These are phyloP conservation scores for Thyatira batis DNA, from an alignment of 2,888 invertebrate species.

Conservation along the genomic window DNA sequence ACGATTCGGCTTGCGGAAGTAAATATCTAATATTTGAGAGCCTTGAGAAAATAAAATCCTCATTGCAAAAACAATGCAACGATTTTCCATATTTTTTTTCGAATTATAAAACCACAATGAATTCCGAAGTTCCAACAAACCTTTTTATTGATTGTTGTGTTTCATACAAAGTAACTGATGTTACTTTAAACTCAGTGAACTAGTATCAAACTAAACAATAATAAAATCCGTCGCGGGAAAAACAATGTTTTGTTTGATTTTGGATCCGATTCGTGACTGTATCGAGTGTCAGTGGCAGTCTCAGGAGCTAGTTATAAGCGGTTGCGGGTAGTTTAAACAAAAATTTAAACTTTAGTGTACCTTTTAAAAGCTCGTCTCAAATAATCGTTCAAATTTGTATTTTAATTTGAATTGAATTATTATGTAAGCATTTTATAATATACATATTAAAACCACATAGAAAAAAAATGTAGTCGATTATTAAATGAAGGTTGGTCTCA, in stretches of 20 bases:
- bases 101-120: not conserved
- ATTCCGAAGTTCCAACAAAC: not conserved
- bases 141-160: not conserved
- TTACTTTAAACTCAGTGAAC: constrained; percentile 8
- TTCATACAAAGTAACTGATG: not conserved
- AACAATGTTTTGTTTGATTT: constrained; percentile 54
- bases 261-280: constrained; percentile 37
- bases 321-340: constrained; percentile 7
- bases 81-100: not conserved
- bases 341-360: not conserved
- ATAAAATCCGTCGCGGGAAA: constrained; percentile 35
- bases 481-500: too few species aligned
- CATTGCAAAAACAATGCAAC: not conserved
- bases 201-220: constrained; percentile 17
- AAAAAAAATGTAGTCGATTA: too few species aligned
- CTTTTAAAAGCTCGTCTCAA: too few species aligned
- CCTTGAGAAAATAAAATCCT: too few species aligned
- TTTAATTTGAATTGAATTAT: too few species aligned
- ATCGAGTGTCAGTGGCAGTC: constrained; percentile 21
- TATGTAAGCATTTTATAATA: too few species aligned
- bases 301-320: constrained; percentile 12
- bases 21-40: too few species aligned
- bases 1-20: too few species aligned
- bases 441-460: too few species aligned
- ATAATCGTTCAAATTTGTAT: too few species aligned